phyloP scores from a whole-genome alignment of 2,113 vertebrate species.

The Panthera uncia region DNA sequence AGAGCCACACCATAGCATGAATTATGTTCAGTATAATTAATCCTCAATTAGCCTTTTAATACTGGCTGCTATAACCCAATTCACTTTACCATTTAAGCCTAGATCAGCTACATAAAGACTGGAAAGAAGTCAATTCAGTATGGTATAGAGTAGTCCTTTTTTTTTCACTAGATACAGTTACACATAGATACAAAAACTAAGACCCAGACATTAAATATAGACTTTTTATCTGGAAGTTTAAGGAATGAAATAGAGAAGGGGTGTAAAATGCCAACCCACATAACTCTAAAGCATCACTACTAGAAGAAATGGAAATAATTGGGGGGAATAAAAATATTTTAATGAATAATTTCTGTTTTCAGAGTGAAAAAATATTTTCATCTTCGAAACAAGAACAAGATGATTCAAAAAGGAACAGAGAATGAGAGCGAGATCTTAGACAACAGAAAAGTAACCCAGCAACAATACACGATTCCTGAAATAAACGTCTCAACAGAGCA shows the following conservation, averaged over 20 bases:
- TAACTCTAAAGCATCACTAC: accelerated
- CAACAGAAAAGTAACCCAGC: not conserved
- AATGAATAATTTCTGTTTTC: not conserved
- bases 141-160: not conserved
- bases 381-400: not conserved
- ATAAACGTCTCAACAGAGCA: not conserved
- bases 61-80: not conserved
- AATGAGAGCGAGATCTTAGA: not conserved
- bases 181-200: not conserved
- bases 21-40: not conserved
- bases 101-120: not conserved
- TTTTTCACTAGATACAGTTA: not conserved
- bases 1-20: not conserved
- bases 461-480: not conserved
- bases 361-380: not conserved
- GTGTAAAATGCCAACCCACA: not conserved
- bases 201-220: not conserved
- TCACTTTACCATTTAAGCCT: too few relatives aligned
- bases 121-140: not conserved
- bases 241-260: not conserved
- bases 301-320: not conserved
- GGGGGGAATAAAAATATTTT: not conserved
- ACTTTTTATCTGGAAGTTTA: not conserved
- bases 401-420: not conserved
- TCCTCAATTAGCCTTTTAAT: not conserved